Percentiles rank a stretch among this genome's conserved stretches.
Conservation (phyloP, 2,888 invertebrate genomes). For the Spialia ferax region DNA sequence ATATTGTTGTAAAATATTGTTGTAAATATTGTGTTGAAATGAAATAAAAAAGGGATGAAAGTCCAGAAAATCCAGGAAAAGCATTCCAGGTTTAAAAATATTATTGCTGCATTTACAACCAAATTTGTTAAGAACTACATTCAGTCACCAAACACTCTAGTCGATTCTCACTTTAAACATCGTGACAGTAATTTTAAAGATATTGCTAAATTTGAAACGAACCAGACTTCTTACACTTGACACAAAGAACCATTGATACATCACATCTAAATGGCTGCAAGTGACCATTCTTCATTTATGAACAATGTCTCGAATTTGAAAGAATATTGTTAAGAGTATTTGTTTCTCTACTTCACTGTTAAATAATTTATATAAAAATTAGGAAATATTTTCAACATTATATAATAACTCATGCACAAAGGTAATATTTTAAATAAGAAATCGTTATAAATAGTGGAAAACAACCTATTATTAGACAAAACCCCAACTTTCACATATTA, state of each 20-base stretch:
- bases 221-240: slow-evolving; percentile 45
- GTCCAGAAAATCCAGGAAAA: no score
- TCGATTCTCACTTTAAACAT: slow-evolving; percentile 63
- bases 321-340: neutral
- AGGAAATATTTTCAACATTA: no score
- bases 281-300: slow-evolving; percentile 28
- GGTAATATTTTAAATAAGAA: no score
- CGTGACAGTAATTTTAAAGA: slow-evolving; percentile 57
- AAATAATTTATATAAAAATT: neutral
- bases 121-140: neutral
- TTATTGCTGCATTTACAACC: no score
- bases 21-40: no score
- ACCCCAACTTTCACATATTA: no score
- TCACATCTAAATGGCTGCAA: slow-evolving; percentile 36
- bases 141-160: slow-evolving; percentile 3
- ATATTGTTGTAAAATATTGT: no score
- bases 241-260: slow-evolving; percentile 46
- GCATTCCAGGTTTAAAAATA: no score
- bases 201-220: slow-evolving; percentile 60
- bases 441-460: no score
- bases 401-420: no score
- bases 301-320: neutral
- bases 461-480: no score
- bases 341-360: neutral
- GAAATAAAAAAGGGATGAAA: no score